Evolutionary conservation across 2,888 invertebrate species (phyloP).

Genomic region (Ophion costatus): DNA sequence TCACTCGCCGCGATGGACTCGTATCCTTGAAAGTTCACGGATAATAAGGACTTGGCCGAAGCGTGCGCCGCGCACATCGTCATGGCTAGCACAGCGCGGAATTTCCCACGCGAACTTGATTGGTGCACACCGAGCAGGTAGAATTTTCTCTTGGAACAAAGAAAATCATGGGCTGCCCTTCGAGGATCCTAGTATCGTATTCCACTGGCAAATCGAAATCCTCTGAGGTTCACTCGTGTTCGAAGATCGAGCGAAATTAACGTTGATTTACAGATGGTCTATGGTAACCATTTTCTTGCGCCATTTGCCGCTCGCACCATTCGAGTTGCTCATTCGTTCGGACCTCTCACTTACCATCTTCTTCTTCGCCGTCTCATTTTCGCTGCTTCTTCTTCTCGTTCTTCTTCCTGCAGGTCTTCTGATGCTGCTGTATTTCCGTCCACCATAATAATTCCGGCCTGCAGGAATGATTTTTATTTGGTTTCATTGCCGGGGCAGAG

Average conservation of each 20-base stretch:
- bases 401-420: slow-evolving; percentile 58
- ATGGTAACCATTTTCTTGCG: slow-evolving; percentile 42
- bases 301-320: slow-evolving; percentile 44
- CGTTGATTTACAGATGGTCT: slow-evolving; percentile 25
- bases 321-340: slow-evolving; percentile 18
- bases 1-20: slow-evolving; percentile 51
- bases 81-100: slow-evolving; percentile 46
- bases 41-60: slow-evolving; percentile 61
- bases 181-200: neutral
- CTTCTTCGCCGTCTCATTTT: slow-evolving; percentile 38
- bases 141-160: neutral
- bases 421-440: slow-evolving; percentile 76
- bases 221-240: neutral
- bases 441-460: slow-evolving; percentile 82
- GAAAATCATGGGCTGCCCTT: neutral
- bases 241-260: slow-evolving; percentile 9
- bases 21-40: slow-evolving; percentile 59
- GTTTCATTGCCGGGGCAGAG: slow-evolving; percentile 80
- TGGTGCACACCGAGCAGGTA: neutral
- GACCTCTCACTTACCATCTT: slow-evolving; percentile 6
- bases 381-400: slow-evolving; percentile 60
- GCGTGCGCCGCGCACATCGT: slow-evolving; percentile 58
- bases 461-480: slow-evolving; percentile 79
- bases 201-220: slow-evolving; percentile 2
- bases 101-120: slow-evolving; percentile 67